These are phyloP conservation scores for Thermophis baileyi DNA, from an alignment of 2,113 vertebrate genomes.

Conservation along the genomic window DNA sequence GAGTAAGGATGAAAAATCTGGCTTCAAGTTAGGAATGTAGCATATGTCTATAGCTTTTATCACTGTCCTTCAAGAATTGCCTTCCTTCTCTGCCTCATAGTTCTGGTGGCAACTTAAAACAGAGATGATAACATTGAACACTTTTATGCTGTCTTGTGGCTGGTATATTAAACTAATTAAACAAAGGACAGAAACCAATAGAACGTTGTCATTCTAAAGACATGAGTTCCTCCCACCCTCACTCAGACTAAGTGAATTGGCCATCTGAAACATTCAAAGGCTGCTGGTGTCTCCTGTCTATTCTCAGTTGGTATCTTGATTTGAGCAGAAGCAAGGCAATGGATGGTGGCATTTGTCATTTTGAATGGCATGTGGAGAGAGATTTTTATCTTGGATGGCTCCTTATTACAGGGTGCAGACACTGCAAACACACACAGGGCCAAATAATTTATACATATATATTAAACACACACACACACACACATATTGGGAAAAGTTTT, in stretches of 20 bases:
- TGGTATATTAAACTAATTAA: background rate
- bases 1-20: background rate
- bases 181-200: background rate
- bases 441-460: slow-evolving; percentile 1
- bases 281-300: background rate
- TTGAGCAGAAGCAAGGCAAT: background rate
- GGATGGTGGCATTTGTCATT: slow-evolving; percentile 30
- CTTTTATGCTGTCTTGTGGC: background rate
- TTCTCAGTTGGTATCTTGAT: background rate
- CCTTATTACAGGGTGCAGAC: background rate
- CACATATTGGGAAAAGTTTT: background rate
- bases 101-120: no score
- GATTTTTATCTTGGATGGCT: slow-evolving; percentile 33
- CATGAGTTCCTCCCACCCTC: background rate
- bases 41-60: background rate
- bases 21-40: background rate
- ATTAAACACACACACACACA: background rate
- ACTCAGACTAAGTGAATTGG: background rate
- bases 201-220: background rate
- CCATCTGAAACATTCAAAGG: background rate
- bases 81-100: background rate
- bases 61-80: background rate
- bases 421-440: background rate
- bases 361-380: background rate
- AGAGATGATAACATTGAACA: background rate